Conservation (phyloP, 2,888 invertebrate species). For the Synanthedon tipuliformis region DNA sequence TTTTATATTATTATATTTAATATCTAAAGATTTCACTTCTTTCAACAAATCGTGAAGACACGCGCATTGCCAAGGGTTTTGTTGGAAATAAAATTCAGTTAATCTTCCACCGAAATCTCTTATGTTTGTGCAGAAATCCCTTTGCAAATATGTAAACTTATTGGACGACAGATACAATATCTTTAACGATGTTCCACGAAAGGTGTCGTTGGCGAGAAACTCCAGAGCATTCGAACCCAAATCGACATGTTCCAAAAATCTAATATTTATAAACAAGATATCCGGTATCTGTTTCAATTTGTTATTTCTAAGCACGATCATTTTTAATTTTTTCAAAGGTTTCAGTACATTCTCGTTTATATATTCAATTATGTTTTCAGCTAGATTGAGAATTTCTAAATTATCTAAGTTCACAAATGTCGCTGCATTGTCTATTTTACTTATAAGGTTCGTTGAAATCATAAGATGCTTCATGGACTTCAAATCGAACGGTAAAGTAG, state of each 20-base stretch:
- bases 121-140: slow-evolving; percentile 46
- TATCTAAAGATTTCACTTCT: slow-evolving; percentile 33
- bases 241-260: slow-evolving; percentile 30
- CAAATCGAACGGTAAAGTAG: slow-evolving; percentile 22
- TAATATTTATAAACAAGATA: slow-evolving; percentile 31
- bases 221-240: slow-evolving; percentile 39
- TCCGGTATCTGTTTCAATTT: slow-evolving; percentile 32
- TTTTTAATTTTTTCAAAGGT: slow-evolving; percentile 31
- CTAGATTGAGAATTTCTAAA: slow-evolving; percentile 37
- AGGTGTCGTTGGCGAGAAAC: slow-evolving; percentile 34
- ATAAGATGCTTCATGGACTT: slow-evolving; percentile 34
- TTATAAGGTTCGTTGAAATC: slow-evolving; percentile 39
- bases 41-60: slow-evolving; percentile 39
- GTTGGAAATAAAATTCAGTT: slow-evolving; percentile 41
- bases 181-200: slow-evolving; percentile 34
- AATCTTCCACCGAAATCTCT: slow-evolving; percentile 36
- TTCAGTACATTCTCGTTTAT: slow-evolving; percentile 31
- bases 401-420: slow-evolving; percentile 28
- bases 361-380: slow-evolving; percentile 30
- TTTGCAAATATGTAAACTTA: slow-evolving; percentile 38
- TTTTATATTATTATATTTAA: slow-evolving; percentile 32
- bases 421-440: slow-evolving; percentile 16
- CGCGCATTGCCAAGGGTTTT: slow-evolving; percentile 56
- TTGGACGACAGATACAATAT: slow-evolving; percentile 44
- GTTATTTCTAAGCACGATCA: slow-evolving; percentile 33